phyloP scores from a whole-genome alignment of 2,113 vertebrate species.

The Tachuris rubrigastra region DNA sequence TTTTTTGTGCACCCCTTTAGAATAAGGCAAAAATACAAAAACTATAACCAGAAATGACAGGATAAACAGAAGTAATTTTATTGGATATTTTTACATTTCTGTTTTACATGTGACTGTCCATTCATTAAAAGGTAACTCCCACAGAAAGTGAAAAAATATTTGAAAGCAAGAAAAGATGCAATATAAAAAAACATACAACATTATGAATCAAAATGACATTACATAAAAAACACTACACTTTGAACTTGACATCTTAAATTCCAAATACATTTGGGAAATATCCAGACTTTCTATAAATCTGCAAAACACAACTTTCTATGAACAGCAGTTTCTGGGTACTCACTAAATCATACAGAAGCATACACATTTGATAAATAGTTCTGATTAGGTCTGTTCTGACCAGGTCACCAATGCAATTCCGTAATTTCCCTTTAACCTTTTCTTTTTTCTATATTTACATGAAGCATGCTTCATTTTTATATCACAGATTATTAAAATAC shows the following conservation, averaged over 20 bases:
- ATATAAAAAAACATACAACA: neutral
- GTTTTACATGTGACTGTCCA: neutral
- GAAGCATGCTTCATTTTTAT: neutral
- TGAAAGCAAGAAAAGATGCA: neutral
- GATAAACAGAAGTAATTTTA: neutral
- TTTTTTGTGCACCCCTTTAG: neutral
- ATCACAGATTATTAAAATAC: neutral
- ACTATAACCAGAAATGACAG: neutral
- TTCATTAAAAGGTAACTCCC: neutral
- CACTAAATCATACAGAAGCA: neutral
- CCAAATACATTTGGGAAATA: neutral
- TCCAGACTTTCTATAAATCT: neutral
- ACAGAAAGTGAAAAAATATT: neutral
- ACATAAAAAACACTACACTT: neutral
- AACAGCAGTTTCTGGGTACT: neutral
- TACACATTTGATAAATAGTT: neutral
- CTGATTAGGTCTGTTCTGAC: neutral
- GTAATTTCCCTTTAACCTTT: neutral
- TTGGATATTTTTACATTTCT: neutral
- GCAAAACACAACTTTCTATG: neutral
- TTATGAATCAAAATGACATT: neutral
- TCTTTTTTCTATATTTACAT: neutral
- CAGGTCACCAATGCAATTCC: neutral
- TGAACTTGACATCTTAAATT: neutral
- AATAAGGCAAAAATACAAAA: neutral